Base-by-base conservation (phyloP, 2,797 vertebrate genomes). In the Remorina albescens region DNA sequence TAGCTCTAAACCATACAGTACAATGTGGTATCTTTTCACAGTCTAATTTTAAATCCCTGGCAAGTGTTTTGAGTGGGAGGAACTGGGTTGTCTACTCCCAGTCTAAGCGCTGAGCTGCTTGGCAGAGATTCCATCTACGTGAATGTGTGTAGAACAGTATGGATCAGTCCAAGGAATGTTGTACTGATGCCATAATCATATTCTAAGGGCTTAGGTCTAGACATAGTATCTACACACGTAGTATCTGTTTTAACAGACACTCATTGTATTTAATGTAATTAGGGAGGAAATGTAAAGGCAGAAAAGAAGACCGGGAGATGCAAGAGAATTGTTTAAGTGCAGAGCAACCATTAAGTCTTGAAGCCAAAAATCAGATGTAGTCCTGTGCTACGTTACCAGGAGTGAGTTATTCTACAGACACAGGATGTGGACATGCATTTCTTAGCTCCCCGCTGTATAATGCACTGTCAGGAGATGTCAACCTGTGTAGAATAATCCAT, bases 21-120 rank as follows among this genome's bases (percentile, higher is more conserved):
- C 85, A 86, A 81, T 76, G 81, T 86, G 81, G n/a, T 74, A 80
- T 90, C 78, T 85, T 85, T 85, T 86, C 86, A 80, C 77, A 69
- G 81, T 79, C 81, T 85, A 83, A 91, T 89, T 88, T 88, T 84
- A 88, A 91, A 87, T 81, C 77, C 76, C 77, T 90, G 85, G 86
- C 86, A 86, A 74, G 78, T 54, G 4, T 72, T 70, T 56, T 58
- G 26, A 82, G 78, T 81, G 74, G 86, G 86, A 86, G 90, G 87
- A 86, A 86, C 81, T 42, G 71, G 60, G 54, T 76, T 80, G 79
- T 74, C 74, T 67, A 71, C 84, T 80, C 82, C 60, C 80, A 60
- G 83, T 89, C 76, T 79, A 49, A 83, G 82, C 67, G 51, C 74
- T 62, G 86, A 88, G 85, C 80, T 30, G 72, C 72, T 86, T 92